Evolutionary conservation across 2,888 invertebrate genomes (phyloP), one percentile per base, ranked within the genome.

Genomic region (Smittia aterrima): DNA sequence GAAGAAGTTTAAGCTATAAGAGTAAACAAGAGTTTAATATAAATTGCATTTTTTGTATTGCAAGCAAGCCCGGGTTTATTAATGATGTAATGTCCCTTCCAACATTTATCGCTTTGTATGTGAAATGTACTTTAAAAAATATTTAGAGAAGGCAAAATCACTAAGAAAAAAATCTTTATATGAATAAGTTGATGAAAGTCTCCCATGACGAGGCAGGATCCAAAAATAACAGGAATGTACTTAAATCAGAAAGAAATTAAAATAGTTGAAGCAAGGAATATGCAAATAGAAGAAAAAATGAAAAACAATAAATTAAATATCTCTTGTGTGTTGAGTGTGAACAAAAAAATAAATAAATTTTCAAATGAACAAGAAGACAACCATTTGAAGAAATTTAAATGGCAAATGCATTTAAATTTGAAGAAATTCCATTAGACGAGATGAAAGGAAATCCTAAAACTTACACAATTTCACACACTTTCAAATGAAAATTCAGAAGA

Each of bases 251-350:
- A 9, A 32, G 32, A 6, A 32, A n/a, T n/a, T n/a, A n/a, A n/a
- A 32, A 32, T 32, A 32, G 32, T 32, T 32, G 32, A 32, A 3
- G 32, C 32, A 32, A 32, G 32, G 32, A 32, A 6, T 32, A 32
- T 32, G 9, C 32, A 32, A 32, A 32, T 32, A 32, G 32, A 32
- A 6, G 32, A 32, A 32, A 32, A 9, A 32, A 32, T 9, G 9
- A 47, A n/a, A 47, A 47, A 47, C 47, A 47, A 47, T 47, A 47
- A 32, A 47, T n/a, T 11, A 47, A 47, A 47, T 47, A 47, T 47
- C 47, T 47, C 47, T 47, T 47, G 47, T 47, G 47, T 47, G 47
- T 47, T 47, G 47, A 47, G 16, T 47, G 47, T 47, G 47, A n/a
- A 47, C 47, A 47, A 16, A 47, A 47, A 47, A 6, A n/a, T 47